Base-by-base conservation (phyloP, 2,888 invertebrate species). In the Acronicta psi region DNA sequence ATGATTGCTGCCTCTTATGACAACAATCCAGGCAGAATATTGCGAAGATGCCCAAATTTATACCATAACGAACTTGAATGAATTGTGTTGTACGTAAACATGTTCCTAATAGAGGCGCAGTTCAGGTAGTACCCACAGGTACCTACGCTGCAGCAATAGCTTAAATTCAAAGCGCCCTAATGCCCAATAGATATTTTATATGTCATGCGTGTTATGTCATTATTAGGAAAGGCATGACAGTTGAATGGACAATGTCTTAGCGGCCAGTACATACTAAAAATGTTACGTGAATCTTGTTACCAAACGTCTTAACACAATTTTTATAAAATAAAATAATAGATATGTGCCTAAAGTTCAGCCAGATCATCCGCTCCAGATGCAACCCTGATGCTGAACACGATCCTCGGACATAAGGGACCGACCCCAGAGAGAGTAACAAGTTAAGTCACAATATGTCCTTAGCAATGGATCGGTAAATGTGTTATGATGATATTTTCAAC, bases 91-190 rank as follows among this genome's bases (percentile, higher is more conserved):
- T 13, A 0, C 10, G 31, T 17, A 13, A 3, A n/a, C 31, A 43
- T n/a, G 10, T 43, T n/a, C 25, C 8, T 25, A 11, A 14, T 16
- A 0, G 9, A 9, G 11, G 16, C 9, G 44, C 25, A 25, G 25
- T 9, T 9, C 25, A 25, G 25, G 2, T 7, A 25, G 25, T 25
- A 9, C 25, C 17, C 17, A 31, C 13, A n/a, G 34, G 20, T 14
- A n/a, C n/a, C n/a, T n/a, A 42, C 2, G 17, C 13, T 36, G 20
- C 45, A 46, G 45, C n/a, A 46, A 45, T 18, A 10, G 20, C 34
- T 45, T 36, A 36, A 45, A 8, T 45, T 45, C 20, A 45, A 45
- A 34, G 29, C 34, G 29, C 18, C 34, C 45, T 6, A 18, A 11
- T n/a, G n/a, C n/a, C n/a, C n/a, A n/a, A n/a, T n/a, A n/a, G n/a